phyloP scores from a whole-genome alignment of 1,140 invertebrate genomes.

The Patella vulgata region DNA sequence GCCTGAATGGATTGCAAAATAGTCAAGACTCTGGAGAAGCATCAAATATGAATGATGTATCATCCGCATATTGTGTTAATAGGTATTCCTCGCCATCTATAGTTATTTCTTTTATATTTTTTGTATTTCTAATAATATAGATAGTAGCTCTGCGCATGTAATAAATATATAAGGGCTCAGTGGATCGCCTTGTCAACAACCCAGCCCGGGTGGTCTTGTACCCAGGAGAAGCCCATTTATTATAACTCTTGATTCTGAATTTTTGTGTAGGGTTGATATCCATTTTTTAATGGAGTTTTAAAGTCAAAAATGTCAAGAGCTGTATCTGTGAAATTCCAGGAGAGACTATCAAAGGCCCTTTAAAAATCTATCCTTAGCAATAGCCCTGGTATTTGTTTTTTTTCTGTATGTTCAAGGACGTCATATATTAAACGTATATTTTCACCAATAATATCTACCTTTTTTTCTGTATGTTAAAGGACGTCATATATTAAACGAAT shows the following conservation, averaged over 20 bases:
- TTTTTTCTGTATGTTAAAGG: background rate
- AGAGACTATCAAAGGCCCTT: background rate
- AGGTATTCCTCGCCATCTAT: slow-evolving; percentile 12
- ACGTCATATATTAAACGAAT: slow-evolving; percentile 2
- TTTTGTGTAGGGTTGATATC: slow-evolving; percentile 12
- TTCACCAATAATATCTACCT: slow-evolving; percentile 1
- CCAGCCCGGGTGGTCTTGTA: slow-evolving; percentile 5
- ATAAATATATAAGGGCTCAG: slow-evolving; percentile 23
- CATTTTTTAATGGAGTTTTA: background rate
- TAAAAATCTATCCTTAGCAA: background rate
- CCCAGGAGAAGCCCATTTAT: slow-evolving; percentile 9
- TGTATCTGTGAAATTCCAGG: slow-evolving; percentile 11
- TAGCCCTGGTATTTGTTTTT: background rate
- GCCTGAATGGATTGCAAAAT: background rate
- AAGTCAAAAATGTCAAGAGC: slow-evolving; percentile 20
- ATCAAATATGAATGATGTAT: slow-evolving; percentile 22
- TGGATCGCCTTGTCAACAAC: slow-evolving; percentile 22
- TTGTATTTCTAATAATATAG: slow-evolving; percentile 21
- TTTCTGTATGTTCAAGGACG: background rate
- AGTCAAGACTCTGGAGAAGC: slow-evolving; percentile 18
- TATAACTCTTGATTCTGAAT: slow-evolving; percentile 14
- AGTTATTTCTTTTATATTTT: slow-evolving; percentile 15
- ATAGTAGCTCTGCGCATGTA: slow-evolving; percentile 18
- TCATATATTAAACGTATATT: slow-evolving; percentile 5
- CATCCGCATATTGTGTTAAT: slow-evolving; percentile 21